Base-by-base conservation (phyloP, 2,888 invertebrate species). In the Rhimphoctona megacephalus region DNA sequence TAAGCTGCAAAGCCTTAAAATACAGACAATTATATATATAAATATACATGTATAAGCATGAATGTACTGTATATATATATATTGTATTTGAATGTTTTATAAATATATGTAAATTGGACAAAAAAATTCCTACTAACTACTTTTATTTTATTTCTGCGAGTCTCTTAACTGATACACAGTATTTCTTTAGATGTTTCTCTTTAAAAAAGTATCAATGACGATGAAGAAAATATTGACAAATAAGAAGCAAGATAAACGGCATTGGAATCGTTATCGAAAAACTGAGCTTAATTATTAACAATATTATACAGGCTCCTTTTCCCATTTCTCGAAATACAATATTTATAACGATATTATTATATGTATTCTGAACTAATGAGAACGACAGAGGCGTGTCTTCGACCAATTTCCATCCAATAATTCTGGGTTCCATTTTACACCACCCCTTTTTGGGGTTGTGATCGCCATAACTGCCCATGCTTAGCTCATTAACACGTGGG, bases 1-100 rank as follows among this genome's bases (percentile, higher is more conserved):
- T 93, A 92, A 93, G 92, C 90, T 91, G 67, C 82, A 49, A 46
- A 67, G 66, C 83, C 84, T 61, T 77, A 87, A 88, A 87, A 81
- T 90, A 69, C n/a, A 39, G 6, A 43, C 64, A 17, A 22, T 33
- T 61, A 64, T 7, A 33, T 33, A 39, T 64, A 25, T 67, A 33
- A 9, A 30, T 66, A 54, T 64, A 76, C 17, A 54, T 57, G 22
- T 14, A 14, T 11, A 14, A 43, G 36, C n/a, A 77, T 36, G 49
- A 17, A 66, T 22, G 90, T 92, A 92, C 92, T 92, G 49, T 49
- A 9, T 1, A 7, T 39, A 39, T 39, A 39, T 39, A 90, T 92
- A 92, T 93, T 92, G 49, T 17, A 19, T 19, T 49, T 19, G 19
- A 49, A n/a, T 49, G 19, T 49, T 49, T 49, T 49, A 49, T 49